A percentile compares a stretch with the other conserved stretches of the same genome.
Conservation (phyloP, 2,113 vertebrate genomes). For the Corythoichthys intestinalis region DNA sequence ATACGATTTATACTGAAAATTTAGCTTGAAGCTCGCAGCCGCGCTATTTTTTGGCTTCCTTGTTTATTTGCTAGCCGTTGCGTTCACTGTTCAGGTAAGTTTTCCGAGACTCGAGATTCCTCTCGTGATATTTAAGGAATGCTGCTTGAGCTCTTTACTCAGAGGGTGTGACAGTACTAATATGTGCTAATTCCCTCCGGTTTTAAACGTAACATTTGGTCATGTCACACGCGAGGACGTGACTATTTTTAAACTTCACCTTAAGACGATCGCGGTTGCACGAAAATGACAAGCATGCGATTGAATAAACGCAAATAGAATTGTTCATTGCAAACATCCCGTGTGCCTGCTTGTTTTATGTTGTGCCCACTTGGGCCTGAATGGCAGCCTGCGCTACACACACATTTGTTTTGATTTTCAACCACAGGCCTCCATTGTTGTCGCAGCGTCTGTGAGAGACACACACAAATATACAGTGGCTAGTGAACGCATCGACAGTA, state of each 20-base stretch:
- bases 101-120: background rate
- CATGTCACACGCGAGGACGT: background rate
- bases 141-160: background rate
- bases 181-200: background rate
- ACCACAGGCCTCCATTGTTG: conserved; percentile 56
- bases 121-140: background rate
- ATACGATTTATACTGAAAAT: background rate
- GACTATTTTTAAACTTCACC: background rate
- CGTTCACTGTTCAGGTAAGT: conserved; percentile 32
- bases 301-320: background rate
- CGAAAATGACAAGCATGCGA: background rate
- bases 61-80: conserved; percentile 32
- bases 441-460: conserved; percentile 25
- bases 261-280: background rate
- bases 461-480: background rate
- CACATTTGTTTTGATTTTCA: conserved; percentile 36
- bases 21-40: background rate
- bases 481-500: conserved; percentile 17
- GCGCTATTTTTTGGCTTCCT: background rate
- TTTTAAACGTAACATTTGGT: background rate
- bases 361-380: conserved; percentile 12
- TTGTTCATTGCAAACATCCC: background rate
- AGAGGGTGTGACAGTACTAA: background rate
- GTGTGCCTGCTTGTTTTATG: conserved; percentile 16
- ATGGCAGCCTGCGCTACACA: conserved; percentile 13